These are phyloP conservation scores for Geotrupes spiniger DNA, from an alignment of 2,888 invertebrate genomes.

Conservation along the genomic window DNA sequence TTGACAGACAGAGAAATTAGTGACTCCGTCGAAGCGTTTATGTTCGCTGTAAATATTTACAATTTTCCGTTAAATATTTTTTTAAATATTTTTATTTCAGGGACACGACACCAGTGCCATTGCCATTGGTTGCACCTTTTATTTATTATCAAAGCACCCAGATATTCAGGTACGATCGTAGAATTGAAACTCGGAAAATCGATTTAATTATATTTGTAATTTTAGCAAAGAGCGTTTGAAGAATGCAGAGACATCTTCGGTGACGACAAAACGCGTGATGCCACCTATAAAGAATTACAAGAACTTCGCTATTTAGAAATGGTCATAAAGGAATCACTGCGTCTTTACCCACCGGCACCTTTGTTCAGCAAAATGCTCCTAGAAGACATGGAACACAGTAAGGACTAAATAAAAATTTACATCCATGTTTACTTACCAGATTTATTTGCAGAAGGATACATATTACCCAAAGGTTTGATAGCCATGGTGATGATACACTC, in stretches of 20 bases:
- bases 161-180: slow-evolving; percentile 45
- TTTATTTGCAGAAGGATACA: slow-evolving; percentile 18
- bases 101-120: slow-evolving; percentile 53
- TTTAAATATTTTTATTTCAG: slow-evolving; percentile 34
- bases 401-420: slow-evolving; percentile 9
- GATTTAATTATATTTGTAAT: slow-evolving; percentile 9
- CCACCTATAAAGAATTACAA: slow-evolving; percentile 45
- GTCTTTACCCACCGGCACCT: slow-evolving; percentile 56
- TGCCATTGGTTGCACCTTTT: slow-evolving; percentile 50
- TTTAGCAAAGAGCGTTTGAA: slow-evolving; percentile 43
- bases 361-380: slow-evolving; percentile 49
- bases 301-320: slow-evolving; percentile 56
- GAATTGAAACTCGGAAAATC: not conserved
- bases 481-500: slow-evolving; percentile 15
- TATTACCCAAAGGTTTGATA: slow-evolving; percentile 21
- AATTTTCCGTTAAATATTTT: not conserved
- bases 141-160: slow-evolving; percentile 47
- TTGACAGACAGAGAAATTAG: slow-evolving; percentile 60
- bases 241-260: slow-evolving; percentile 46
- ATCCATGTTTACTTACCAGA: not conserved
- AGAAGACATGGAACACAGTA: slow-evolving; percentile 45
- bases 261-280: slow-evolving; percentile 25
- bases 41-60: slow-evolving; percentile 61
- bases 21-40: slow-evolving; percentile 71
- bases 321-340: slow-evolving; percentile 54